Conservation (phyloP, 2,113 vertebrate species). For the Sceloporus tristichus region DNA sequence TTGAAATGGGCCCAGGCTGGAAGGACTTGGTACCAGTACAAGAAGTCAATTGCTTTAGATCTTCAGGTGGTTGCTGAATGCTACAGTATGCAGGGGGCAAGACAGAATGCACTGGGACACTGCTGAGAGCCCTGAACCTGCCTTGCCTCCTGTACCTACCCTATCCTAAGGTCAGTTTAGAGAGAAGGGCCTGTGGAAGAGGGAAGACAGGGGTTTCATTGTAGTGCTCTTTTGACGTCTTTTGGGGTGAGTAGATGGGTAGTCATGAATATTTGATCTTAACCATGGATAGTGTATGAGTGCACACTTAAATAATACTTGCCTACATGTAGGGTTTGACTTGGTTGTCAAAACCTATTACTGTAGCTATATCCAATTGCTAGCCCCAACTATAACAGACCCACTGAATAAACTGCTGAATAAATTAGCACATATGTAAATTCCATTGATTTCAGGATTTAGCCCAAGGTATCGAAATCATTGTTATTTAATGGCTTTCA, state of each 20-base stretch:
- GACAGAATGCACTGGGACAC: too few relatives aligned
- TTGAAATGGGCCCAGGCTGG: background rate
- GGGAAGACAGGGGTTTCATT: background rate
- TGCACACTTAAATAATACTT: background rate
- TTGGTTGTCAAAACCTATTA: background rate
- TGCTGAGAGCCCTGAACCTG: background rate
- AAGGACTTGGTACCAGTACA: background rate
- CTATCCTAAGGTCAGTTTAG: background rate
- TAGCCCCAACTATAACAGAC: too few relatives aligned
- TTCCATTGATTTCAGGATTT: too few relatives aligned
- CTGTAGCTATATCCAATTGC: background rate
- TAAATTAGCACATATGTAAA: too few relatives aligned
- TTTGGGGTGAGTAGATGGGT: background rate
- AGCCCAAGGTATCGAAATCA: background rate
- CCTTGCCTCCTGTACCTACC: background rate
- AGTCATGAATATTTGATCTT: background rate
- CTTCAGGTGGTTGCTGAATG: background rate
- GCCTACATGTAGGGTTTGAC: background rate
- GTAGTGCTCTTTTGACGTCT: background rate
- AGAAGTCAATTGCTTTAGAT: background rate
- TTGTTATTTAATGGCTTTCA: background rate
- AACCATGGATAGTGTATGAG: background rate
- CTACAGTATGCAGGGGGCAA: too few relatives aligned
- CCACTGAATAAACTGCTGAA: too few relatives aligned
- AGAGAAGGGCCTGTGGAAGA: background rate